Evolutionary conservation across 2,888 invertebrate genomes (phyloP), one percentile per base, ranked within the genome.

Genomic region (Galeruca laticollis): DNA sequence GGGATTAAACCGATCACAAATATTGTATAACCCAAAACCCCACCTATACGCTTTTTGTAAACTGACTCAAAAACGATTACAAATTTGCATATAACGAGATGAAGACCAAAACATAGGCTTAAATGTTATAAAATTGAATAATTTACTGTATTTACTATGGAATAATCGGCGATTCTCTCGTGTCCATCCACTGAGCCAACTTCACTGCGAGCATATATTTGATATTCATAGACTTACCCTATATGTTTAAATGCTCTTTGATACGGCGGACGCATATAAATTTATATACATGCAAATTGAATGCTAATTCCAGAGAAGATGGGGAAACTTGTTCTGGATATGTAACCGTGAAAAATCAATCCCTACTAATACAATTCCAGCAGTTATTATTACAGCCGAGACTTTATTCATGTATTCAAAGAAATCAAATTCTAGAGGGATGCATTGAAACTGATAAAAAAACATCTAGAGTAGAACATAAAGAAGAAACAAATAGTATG

Each of bases 151-250:
- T 73, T 77, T 78, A 74, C 67, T 72, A 65, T 66, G 63, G 72
- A 73, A 75, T 73, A 66, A 66, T 77, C 72, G 72, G 63, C 68
- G 73, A 75, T 79, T 75, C 76, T 76, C 79, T 78, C 78, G 78
- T 78, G 78, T 78, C 73, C 73, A 65, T 67, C 69, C 68, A 75
- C 69, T 15, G n/a, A 57, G 64, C 68, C 70, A 71, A 72, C 73
- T 73, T 70, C 35, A 62, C 73, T 70, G 43, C 71, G 74, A 57
- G 56, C 33, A 57, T 35, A 57, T 77, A 78, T 80, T 81, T 81
- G 74, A 79, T 81, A 81, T 81, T 81, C 81, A 81, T 79, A 78
- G 77, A 76, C 77, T 77, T 77, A 75, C 72, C 73, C 73, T 68
- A 72, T 67, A 71, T 72, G 72, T 75, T 76, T 75, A 78, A 78